Base-by-base conservation (phyloP, 2,888 invertebrate genomes). In the Fissipunctia ypsillon region DNA sequence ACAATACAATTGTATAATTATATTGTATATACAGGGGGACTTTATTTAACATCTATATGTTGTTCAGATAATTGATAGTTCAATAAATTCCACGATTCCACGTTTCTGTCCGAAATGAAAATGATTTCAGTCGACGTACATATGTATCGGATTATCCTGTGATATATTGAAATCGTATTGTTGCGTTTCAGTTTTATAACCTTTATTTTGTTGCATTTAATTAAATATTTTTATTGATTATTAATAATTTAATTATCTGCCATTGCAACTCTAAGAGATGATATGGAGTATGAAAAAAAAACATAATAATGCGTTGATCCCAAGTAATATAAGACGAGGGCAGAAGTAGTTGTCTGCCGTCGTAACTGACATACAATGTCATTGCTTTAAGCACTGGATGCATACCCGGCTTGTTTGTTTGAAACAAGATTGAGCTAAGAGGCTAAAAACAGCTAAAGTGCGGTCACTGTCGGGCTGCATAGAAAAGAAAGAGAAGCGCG, bases 11-110 rank as follows among this genome's bases (percentile, higher is more conserved):
- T n/a, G n/a, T n/a, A n/a, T n/a, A n/a, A n/a, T n/a, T n/a, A n/a
- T n/a, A n/a, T n/a, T n/a, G n/a, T n/a, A n/a, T n/a, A n/a, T n/a
- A n/a, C n/a, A n/a, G n/a, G n/a, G n/a, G n/a, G n/a, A n/a, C n/a
- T n/a, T n/a, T n/a, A n/a, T n/a, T n/a, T n/a, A n/a, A n/a, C n/a
- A n/a, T n/a, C n/a, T n/a, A n/a, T n/a, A n/a, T n/a, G n/a, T n/a
- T 43, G 73, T 60, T 73, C 43, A 45, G 3, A 68, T 68, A 68
- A 61, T 69, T 61, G 43, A 61, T 63, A 50, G 69, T 61, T 77
- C 50, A 3, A 77, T 63, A 69, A 77, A 77, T 61, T n/a, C n/a
- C 3, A 25, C 41, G 35, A 28, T 28, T 28, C 9, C 14, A n/a
- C 38, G 38, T 59, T 48, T 41, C 31, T 57, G n/a, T n/a, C 12